Percentiles rank a stretch among this genome's conserved stretches.
phyloP scores from a whole-genome alignment of 2,888 invertebrate species.

The Campopleginae sp. region DNA sequence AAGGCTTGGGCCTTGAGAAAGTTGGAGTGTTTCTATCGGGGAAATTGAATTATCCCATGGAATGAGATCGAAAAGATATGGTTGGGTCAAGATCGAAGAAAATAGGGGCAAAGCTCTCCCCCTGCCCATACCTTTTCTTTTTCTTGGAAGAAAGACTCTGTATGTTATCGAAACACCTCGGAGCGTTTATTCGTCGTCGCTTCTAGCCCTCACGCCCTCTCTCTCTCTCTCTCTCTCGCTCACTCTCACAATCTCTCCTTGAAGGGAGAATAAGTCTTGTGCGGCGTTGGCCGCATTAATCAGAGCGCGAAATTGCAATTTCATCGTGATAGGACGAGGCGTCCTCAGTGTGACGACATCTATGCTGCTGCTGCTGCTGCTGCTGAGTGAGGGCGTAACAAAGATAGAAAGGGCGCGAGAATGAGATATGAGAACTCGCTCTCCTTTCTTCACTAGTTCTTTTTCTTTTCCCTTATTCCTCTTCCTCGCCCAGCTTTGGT shows the following conservation, averaged over 20 bases:
- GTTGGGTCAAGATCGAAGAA: conserved; percentile 39
- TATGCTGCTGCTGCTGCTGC: too few relatives aligned
- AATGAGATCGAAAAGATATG: conserved; percentile 40
- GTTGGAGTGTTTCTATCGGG: conserved; percentile 25
- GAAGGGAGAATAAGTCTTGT: conserved; percentile 42
- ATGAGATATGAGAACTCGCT: conserved; percentile 26
- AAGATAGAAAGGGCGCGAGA: conserved; percentile 10
- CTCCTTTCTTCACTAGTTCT: not conserved
- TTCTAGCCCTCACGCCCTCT: conserved; percentile 8
- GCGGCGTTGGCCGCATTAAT: conserved; percentile 61
- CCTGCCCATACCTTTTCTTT: not conserved
- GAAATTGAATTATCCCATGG: conserved; percentile 53
- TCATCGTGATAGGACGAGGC: conserved; percentile 57
- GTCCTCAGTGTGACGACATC: conserved; percentile 19
- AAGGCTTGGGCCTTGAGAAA: not conserved
- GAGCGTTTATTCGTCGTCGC: conserved; percentile 54
- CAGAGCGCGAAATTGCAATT: conserved; percentile 70
- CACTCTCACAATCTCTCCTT: not conserved
- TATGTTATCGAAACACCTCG: conserved; percentile 60
- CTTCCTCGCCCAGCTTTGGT: not conserved
- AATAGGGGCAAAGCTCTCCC: conserved; percentile 4
- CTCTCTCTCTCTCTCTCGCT: not conserved
- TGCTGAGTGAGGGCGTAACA: conserved; percentile 6
- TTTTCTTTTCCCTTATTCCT: not conserved
- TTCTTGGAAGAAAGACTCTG: not conserved